Percentiles rank a stretch among this genome's conserved stretches.
Evolutionary conservation across 2,113 vertebrate genomes (phyloP).

Genomic region (Aphyosemion australe): DNA sequence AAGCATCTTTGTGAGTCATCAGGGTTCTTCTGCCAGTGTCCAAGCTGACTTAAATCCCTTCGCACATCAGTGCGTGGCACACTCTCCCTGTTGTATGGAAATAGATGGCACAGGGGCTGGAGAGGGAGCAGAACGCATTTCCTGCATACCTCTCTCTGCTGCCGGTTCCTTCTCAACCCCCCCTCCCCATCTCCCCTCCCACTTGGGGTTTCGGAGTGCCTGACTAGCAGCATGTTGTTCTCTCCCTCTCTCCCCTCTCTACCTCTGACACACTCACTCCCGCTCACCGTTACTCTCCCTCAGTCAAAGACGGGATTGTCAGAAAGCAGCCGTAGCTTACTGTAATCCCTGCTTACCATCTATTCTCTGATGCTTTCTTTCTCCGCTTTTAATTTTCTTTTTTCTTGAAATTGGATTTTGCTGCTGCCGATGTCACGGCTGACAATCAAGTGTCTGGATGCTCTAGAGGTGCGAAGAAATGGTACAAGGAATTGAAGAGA

Average conservation of each 20-base stretch:
- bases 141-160: constrained; percentile 62
- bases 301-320: constrained; percentile 54
- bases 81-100: constrained; percentile 42
- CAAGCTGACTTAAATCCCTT: constrained; percentile 28
- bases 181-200: constrained; percentile 41
- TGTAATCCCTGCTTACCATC: constrained; percentile 40
- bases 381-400: neutral
- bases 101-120: constrained; percentile 55
- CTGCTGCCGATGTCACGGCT: constrained; percentile 21
- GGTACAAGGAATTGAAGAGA: constrained; percentile 16
- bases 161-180: constrained; percentile 1
- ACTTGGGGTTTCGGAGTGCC: constrained; percentile 34
- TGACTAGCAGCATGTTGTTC: constrained; percentile 22
- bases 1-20: constrained; percentile 17
- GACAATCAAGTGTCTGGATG: constrained; percentile 31
- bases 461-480: constrained; percentile 18
- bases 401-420: constrained; percentile 6
- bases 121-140: constrained; percentile 53
- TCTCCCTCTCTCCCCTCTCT: constrained; percentile 13
- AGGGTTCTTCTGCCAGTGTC: neutral
- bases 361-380: constrained; percentile 35
- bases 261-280: constrained; percentile 28
- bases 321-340: constrained; percentile 62
- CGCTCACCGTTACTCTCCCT: constrained; percentile 22
- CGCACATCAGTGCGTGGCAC: constrained; percentile 30